Evolutionary conservation across 2,888 invertebrate genomes (phyloP).

Genomic region (Lasiommata megera): DNA sequence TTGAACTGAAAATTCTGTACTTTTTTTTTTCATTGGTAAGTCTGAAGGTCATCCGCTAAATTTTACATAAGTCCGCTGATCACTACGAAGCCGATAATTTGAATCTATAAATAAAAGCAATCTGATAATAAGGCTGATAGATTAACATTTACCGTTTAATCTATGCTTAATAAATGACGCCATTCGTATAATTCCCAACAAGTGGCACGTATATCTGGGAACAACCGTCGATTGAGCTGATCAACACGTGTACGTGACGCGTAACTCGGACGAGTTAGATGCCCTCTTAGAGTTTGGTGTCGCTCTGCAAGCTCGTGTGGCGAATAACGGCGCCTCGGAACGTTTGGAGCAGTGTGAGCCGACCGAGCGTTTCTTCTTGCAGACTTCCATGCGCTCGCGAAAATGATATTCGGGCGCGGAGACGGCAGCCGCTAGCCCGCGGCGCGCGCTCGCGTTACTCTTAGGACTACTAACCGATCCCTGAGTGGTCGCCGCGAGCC

Average conservation of each 20-base stretch:
- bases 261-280: neutral
- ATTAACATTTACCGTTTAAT: too few relatives aligned
- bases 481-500: conserved; percentile 54
- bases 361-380: conserved; percentile 81
- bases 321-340: too few relatives aligned
- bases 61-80: neutral
- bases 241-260: neutral
- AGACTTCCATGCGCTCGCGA: conserved; percentile 90
- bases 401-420: conserved; percentile 85
- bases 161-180: too few relatives aligned
- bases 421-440: conserved; percentile 80
- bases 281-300: neutral
- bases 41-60: neutral
- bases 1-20: too few relatives aligned
- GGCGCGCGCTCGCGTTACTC: conserved; percentile 54
- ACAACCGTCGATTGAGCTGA: too few relatives aligned
- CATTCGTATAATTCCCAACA: too few relatives aligned
- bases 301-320: neutral
- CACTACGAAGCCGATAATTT: too few relatives aligned
- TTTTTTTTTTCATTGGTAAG: too few relatives aligned
- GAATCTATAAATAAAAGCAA: too few relatives aligned
- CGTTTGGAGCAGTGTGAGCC: conserved; percentile 35
- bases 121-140: too few relatives aligned
- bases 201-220: too few relatives aligned
- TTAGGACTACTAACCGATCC: conserved; percentile 62